A percentile compares a stretch with the other conserved stretches of the same genome.
Conservation (phyloP, 2,888 invertebrate species). For the Galerucella calmariensis region DNA sequence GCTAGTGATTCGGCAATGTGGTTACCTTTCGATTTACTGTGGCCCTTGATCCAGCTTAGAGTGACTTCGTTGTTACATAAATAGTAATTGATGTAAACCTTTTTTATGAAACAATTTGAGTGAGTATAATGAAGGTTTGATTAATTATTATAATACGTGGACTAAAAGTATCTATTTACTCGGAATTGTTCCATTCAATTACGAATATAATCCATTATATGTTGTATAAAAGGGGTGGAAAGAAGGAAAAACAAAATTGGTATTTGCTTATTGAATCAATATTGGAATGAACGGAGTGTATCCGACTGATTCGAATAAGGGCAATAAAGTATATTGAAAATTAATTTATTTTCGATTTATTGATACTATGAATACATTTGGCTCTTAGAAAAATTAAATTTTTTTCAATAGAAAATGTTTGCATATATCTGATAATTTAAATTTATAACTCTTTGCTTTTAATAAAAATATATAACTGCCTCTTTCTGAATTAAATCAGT, state of each 20-base stretch:
- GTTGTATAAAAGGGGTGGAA: background rate
- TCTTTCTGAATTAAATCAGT: background rate
- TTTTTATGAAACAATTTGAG: no score
- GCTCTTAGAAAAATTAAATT: conserved; percentile 13
- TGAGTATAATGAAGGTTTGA: no score
- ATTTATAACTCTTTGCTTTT: conserved; percentile 1
- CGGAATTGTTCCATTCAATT: background rate
- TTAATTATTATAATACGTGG: no score
- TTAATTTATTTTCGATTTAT: conserved; percentile 37
- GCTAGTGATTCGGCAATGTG: no score
- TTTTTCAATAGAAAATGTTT: conserved; percentile 1
- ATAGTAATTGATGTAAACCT: no score
- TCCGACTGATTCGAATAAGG: conserved; percentile 13
- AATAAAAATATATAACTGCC: background rate
- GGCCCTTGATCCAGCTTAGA: no score
- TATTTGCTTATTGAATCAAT: conserved; percentile 16
- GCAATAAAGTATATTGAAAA: conserved; percentile 25
- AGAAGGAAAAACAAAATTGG: background rate
- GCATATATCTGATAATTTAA: conserved; percentile 5
- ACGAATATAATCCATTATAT: background rate
- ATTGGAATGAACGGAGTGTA: conserved; percentile 8
- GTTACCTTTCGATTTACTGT: no score
- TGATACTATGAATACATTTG: conserved; percentile 6
- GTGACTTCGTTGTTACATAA: no score
- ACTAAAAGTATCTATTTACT: no score